Percentiles rank a stretch among this genome's conserved stretches.
Conservation (phyloP, 2,797 vertebrate species). For the Pseudochaenichthys georgianus region DNA sequence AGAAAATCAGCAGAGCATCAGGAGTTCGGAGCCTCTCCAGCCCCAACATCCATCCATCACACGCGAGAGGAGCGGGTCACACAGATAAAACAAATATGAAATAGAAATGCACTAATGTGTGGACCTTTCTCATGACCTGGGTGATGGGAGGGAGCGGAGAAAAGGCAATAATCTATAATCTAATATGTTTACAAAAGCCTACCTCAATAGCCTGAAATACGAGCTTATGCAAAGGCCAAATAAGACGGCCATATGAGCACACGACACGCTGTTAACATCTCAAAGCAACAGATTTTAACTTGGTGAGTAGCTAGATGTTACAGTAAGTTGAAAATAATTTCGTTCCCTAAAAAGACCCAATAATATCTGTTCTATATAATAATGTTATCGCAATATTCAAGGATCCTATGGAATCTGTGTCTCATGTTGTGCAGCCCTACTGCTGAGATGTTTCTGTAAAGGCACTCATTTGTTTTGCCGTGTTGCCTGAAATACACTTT, state of each 20-base stretch:
- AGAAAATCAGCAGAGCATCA: slow-evolving; percentile 8
- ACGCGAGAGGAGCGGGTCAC: slow-evolving; percentile 23
- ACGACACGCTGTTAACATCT: neutral
- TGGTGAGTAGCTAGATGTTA: neutral
- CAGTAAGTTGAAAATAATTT: no score
- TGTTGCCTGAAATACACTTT: no score
- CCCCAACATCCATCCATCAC: slow-evolving; percentile 12
- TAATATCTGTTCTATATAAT: no score
- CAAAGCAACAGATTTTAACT: neutral
- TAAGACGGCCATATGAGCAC: no score
- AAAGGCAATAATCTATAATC: neutral
- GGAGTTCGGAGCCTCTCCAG: neutral
- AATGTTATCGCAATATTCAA: no score
- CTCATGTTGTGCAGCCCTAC: no score
- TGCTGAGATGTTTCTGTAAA: no score
- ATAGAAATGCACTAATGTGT: slow-evolving; percentile 7
- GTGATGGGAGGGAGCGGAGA: neutral
- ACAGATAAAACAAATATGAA: neutral
- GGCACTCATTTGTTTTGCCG: no score
- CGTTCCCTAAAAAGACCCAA: no score
- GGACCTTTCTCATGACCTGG: slow-evolving; percentile 19
- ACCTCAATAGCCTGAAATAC: neutral
- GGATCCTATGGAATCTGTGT: no score
- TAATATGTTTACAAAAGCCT: neutral
- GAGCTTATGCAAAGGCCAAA: no score